Percentiles rank a stretch among this genome's conserved stretches.
phyloP scores from a whole-genome alignment of 2,888 invertebrate species.

The Patella pellucida region DNA sequence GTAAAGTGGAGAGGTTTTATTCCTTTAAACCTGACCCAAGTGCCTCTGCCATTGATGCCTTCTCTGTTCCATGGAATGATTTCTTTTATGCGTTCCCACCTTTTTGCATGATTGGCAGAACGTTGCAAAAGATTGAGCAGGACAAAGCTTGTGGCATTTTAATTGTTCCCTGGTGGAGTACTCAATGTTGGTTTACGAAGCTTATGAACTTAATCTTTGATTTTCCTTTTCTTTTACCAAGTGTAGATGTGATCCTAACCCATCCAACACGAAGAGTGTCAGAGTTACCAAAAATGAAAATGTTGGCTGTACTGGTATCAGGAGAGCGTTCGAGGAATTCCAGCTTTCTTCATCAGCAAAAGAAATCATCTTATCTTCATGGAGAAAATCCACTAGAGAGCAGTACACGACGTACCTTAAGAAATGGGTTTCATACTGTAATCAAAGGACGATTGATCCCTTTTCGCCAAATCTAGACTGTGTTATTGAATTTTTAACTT shows the following conservation, averaged over 20 bases:
- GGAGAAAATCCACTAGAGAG: conserved; percentile 4
- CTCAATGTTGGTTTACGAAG: conserved; percentile 20
- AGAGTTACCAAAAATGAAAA: not conserved
- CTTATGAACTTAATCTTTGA: conserved; percentile 3
- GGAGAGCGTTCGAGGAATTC: conserved; percentile 1
- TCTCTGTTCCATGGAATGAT: conserved; percentile 21
- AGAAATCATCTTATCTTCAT: conserved; percentile 16
- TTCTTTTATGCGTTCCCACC: conserved; percentile 29
- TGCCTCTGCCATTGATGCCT: conserved; percentile 26
- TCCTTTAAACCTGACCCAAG: conserved; percentile 31
- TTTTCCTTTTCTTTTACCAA: conserved; percentile 2
- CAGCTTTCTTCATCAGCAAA: not conserved
- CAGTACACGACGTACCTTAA: conserved; percentile 9
- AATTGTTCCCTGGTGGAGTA: conserved; percentile 25
- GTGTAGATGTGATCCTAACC: not conserved
- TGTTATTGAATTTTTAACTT: not conserved
- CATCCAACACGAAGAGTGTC: conserved; percentile 3
- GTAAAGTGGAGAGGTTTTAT: conserved; percentile 19
- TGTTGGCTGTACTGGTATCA: not conserved
- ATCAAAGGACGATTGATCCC: conserved; percentile 3
- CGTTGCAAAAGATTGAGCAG: conserved; percentile 24
- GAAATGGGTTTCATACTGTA: conserved; percentile 14
- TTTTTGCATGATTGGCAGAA: conserved; percentile 24
- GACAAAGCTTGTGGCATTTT: conserved; percentile 26
- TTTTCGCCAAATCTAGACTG: conserved; percentile 10